Conservation (phyloP, 2,888 invertebrate species). For the Hermodice carunculata region DNA sequence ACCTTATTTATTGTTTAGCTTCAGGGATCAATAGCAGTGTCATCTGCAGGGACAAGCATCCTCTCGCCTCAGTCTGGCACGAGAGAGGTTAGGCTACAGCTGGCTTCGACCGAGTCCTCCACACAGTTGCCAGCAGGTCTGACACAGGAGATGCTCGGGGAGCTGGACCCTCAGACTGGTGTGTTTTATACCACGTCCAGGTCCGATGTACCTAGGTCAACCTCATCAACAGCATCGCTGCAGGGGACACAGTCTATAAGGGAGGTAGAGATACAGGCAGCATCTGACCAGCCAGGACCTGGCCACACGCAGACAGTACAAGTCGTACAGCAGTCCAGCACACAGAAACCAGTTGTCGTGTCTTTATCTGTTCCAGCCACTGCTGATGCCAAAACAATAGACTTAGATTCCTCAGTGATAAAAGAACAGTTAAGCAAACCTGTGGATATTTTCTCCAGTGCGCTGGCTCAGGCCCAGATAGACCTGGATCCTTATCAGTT, state of each 20-base stretch:
- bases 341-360: too few species aligned
- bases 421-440: too few species aligned
- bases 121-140: conserved; percentile 7
- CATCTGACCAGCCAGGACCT: background rate
- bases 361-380: too few species aligned
- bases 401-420: too few species aligned
- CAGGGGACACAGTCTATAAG: too few species aligned
- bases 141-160: conserved; percentile 39
- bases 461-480: conserved; percentile 63
- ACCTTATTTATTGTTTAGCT: too few species aligned
- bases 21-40: too few species aligned
- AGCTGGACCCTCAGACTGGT: conserved; percentile 63
- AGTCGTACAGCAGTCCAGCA: background rate
- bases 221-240: background rate
- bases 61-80: too few species aligned
- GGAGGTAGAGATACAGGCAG: background rate
- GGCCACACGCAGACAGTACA: background rate
- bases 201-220: background rate
- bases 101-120: too few species aligned
- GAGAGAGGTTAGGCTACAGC: too few species aligned
- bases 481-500: conserved; percentile 63
- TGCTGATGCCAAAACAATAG: too few species aligned
- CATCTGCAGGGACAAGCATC: too few species aligned
- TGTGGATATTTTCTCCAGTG: conserved; percentile 58
- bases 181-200: conserved; percentile 40